Percentiles rank a stretch among this genome's conserved stretches.
These are phyloP conservation scores for Mesocricetus auratus DNA, from an alignment of 2,113 vertebrate genomes.

Conservation along the genomic window DNA sequence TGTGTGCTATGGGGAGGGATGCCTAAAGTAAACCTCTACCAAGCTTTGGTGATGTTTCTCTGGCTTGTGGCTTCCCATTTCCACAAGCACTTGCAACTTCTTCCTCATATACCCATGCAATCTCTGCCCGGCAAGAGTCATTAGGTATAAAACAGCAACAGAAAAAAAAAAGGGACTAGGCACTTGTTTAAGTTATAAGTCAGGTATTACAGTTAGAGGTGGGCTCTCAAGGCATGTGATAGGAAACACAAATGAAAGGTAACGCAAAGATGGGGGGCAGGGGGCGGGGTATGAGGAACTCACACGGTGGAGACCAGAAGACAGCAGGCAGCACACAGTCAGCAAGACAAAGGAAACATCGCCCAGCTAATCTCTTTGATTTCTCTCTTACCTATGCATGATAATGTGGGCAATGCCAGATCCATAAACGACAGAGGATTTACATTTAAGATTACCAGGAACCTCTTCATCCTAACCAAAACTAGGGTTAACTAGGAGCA, in stretches of 20 bases:
- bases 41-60: neutral
- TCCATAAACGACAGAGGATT: neutral
- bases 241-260: neutral
- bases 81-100: neutral
- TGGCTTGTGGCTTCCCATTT: neutral
- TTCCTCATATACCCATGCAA: neutral
- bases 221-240: neutral
- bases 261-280: neutral
- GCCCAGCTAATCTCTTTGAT: neutral
- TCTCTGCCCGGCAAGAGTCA: neutral
- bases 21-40: neutral
- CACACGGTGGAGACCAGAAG: rapidly evolving
- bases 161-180: neutral
- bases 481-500: neutral
- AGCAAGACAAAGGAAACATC: neutral
- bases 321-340: rapidly evolving
- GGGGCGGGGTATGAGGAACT: too few species aligned
- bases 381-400: neutral
- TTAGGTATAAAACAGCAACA: neutral
- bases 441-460: neutral
- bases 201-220: neutral
- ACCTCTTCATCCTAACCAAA: slow-evolving; percentile 6
- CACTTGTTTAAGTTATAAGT: neutral
- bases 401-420: neutral
- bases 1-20: neutral